Conservation (phyloP, 2,797 vertebrate genomes). For the Mionectes olivaceus region DNA sequence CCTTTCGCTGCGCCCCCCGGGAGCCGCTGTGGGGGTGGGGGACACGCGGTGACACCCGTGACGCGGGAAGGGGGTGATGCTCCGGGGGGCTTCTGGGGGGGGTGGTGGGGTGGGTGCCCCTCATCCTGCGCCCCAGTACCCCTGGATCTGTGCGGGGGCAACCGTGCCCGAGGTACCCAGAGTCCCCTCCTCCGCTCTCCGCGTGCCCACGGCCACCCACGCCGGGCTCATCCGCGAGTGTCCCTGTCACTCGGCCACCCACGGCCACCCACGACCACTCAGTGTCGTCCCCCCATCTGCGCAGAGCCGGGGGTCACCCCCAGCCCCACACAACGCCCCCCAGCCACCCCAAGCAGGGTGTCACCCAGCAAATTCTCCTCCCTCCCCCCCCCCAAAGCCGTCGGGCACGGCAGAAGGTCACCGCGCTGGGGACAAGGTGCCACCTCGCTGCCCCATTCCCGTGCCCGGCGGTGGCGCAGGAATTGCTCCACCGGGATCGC, state of each 20-base stretch:
- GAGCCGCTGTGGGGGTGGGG: neutral
- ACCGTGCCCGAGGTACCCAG: neutral
- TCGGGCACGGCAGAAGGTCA: neutral
- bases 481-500: neutral
- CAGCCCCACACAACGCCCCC: neutral
- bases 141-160: neutral
- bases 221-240: neutral
- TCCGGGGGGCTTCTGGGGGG: neutral
- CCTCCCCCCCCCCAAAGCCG: neutral
- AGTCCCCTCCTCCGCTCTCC: neutral
- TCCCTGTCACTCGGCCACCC: neutral
- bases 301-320: neutral
- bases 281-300: neutral
- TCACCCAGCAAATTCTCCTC: neutral
- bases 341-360: neutral
- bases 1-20: neutral
- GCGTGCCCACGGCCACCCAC: neutral
- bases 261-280: neutral
- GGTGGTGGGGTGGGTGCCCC: neutral
- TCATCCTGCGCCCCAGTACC: no score
- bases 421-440: neutral
- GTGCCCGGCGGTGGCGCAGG: neutral
- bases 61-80: neutral
- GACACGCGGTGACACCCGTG: neutral
- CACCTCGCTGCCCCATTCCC: neutral